phyloP scores from a whole-genome alignment of 2,113 vertebrate genomes.

The Grammomys surdaster region DNA sequence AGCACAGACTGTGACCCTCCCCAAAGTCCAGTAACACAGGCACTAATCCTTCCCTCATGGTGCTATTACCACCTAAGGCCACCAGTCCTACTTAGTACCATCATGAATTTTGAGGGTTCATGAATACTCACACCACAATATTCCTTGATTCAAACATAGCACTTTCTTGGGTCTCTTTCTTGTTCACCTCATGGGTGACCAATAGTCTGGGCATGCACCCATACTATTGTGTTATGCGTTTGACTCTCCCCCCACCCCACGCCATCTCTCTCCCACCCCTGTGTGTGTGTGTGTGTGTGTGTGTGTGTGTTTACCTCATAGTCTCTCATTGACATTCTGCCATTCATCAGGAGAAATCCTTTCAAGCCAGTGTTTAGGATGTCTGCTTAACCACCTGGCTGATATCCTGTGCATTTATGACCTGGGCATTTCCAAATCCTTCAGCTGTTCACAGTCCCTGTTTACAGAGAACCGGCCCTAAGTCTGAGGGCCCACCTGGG shows the following conservation, averaged over 20 bases:
- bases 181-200: neutral
- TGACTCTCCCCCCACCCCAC: neutral
- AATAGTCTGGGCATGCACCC: neutral
- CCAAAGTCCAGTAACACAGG: neutral
- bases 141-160: neutral
- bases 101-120: neutral
- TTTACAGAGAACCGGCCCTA: neutral
- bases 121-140: neutral
- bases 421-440: neutral
- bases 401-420: neutral
- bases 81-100: neutral
- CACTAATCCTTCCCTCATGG: neutral
- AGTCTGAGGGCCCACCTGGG: neutral
- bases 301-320: neutral
- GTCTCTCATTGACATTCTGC: neutral
- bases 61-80: neutral
- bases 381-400: neutral
- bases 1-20: neutral
- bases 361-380: constrained; percentile 22
- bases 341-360: constrained; percentile 46
- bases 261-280: too few relatives aligned
- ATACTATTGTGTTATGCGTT: neutral
- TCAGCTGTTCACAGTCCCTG: neutral
- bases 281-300: neutral
- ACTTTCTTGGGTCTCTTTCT: neutral